Evolutionary conservation across 2,888 invertebrate species (phyloP).

Genomic region (Tanytarsus gracilentus): DNA sequence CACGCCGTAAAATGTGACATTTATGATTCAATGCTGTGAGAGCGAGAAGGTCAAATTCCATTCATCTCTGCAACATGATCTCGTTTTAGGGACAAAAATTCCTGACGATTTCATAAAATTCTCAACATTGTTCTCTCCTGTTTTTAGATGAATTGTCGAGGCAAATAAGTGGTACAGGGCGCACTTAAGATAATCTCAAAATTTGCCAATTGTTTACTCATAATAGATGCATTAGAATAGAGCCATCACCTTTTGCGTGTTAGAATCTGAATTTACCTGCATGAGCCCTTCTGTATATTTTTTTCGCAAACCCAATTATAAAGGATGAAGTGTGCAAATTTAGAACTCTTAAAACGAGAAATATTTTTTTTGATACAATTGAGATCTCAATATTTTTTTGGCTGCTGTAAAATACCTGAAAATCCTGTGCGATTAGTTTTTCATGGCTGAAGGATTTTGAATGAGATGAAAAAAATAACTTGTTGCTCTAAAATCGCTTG

Average conservation of each 20-base stretch:
- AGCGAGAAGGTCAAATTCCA: conserved; percentile 19
- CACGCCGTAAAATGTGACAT: conserved; percentile 25
- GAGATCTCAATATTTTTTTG: background rate
- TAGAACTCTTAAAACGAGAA: background rate
- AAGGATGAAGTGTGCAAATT: conserved; percentile 18
- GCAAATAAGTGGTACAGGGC: conserved; percentile 10
- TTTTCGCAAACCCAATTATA: conserved; percentile 10
- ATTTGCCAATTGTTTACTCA: conserved; percentile 11
- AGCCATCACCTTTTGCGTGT: conserved; percentile 1
- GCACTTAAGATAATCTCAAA: conserved; percentile 26
- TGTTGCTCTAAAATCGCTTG: background rate
- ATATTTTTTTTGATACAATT: background rate
- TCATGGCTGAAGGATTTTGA: background rate
- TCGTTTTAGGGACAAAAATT: background rate
- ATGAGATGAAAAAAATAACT: background rate
- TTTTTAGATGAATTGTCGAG: too few relatives aligned
- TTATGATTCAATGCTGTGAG: conserved; percentile 13
- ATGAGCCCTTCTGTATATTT: background rate
- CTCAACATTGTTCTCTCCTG: too few relatives aligned
- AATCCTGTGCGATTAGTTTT: background rate
- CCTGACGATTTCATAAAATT: conserved; percentile 24
- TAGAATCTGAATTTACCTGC: conserved; percentile 17
- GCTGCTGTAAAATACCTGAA: background rate
- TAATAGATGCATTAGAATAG: conserved; percentile 1
- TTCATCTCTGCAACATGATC: background rate